Evolutionary conservation across 1,140 invertebrate species (phyloP), one percentile per base, ranked within the genome.

Genomic region (Ectropis grisescens): DNA sequence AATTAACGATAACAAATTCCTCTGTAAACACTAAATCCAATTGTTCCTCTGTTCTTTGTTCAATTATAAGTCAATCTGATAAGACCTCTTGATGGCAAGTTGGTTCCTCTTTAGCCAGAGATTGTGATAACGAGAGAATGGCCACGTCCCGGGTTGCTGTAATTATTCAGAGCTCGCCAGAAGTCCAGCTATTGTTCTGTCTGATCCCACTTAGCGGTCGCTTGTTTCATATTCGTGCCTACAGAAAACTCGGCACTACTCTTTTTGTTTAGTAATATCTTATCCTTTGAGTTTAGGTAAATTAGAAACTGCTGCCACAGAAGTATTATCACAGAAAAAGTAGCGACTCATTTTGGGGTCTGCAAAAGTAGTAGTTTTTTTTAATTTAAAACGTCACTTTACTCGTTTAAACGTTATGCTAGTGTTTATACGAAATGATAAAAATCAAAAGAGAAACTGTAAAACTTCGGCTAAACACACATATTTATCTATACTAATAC

Each of bases 141-240:
- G 8, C 13, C 15, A 13, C 35, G 32, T 29, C 27, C 30, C 12
- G 13, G 11, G 15, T 34, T 40, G 38, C 41, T 41, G 30, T 45
- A 46, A 54, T 50, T 53, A 57, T 60, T 60, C 45, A 48, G 37
- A 38, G 32, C 28, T 24, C 48, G 43, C 38, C 31, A 16, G 31
- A 37, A 47, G 41, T 47, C 41, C 41, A 44, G 8, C 42, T 31
- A 49, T 60, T 57, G 42, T 51, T 52, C 35, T 28, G 26, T 24
- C 9, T 32, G 29, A 42, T 28, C 29, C 33, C 40, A 52, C 44
- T 51, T 37, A 47, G 11, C 34, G 13, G 31, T 25, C 24, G 41
- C 35, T 48, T 41, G 33, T 47, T 41, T 29, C 41, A 35, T 29
- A 47, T 46, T 41, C 31, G 30, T 37, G 33, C 29, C 27, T 28